A percentile compares a stretch with the other conserved stretches of the same genome.
These are phyloP conservation scores for Hemithea aestivaria DNA, from an alignment of 2,888 invertebrate genomes.

Conservation along the genomic window DNA sequence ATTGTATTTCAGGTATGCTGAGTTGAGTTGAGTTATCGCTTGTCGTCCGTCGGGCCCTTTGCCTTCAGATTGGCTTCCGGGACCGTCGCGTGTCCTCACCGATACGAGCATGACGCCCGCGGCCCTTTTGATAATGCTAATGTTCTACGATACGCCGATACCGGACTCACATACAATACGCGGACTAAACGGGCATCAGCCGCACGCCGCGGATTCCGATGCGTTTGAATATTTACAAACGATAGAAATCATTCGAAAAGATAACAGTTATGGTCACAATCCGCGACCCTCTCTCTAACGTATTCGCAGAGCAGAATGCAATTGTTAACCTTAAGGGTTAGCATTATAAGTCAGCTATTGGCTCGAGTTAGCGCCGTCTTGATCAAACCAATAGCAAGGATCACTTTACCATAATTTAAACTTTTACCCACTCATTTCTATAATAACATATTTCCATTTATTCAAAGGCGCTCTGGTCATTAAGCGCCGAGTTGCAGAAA, in stretches of 20 bases:
- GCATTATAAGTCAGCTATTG: background rate
- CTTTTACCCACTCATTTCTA: too few relatives aligned
- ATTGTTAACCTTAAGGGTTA: slow-evolving; percentile 16
- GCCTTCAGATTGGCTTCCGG: slow-evolving; percentile 69
- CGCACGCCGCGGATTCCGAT: slow-evolving; percentile 48
- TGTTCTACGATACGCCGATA: slow-evolving; percentile 66
- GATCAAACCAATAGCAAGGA: too few relatives aligned
- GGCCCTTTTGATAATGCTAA: slow-evolving; percentile 76
- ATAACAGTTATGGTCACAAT: slow-evolving; percentile 52
- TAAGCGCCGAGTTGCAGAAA: slow-evolving; percentile 28
- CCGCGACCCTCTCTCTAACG: slow-evolving; percentile 34
- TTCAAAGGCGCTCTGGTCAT: slow-evolving; percentile 5
- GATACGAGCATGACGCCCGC: slow-evolving; percentile 71
- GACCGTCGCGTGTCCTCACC: slow-evolving; percentile 64
- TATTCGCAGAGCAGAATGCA: slow-evolving; percentile 20
- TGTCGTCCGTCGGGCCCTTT: slow-evolving; percentile 64
- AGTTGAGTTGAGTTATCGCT: slow-evolving; percentile 70
- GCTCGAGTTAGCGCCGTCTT: too few relatives aligned
- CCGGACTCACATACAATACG: slow-evolving; percentile 61
- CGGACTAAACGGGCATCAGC: slow-evolving; percentile 64
- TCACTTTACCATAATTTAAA: too few relatives aligned
- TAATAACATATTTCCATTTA: slow-evolving; percentile 6
- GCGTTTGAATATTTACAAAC: slow-evolving; percentile 48
- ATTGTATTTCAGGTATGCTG: slow-evolving; percentile 69
- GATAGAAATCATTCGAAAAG: slow-evolving; percentile 46